These are phyloP conservation scores for Lynx canadensis DNA, from an alignment of 2,113 vertebrate genomes.

Conservation along the genomic window DNA sequence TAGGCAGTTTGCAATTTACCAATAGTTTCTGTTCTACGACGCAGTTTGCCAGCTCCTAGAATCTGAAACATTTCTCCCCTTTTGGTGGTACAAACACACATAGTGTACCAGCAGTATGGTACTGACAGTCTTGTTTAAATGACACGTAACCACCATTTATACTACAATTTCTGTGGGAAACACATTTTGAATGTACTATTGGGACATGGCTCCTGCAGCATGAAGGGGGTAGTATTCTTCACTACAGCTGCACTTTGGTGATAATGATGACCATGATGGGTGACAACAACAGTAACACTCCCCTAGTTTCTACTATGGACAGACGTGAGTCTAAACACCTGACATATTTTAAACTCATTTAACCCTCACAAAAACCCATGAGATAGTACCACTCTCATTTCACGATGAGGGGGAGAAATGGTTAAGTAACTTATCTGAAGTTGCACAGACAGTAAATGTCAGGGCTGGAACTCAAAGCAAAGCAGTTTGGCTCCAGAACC, in stretches of 20 bases:
- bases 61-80: constrained; percentile 27
- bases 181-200: constrained; percentile 2
- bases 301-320: background rate
- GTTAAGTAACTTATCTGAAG: background rate
- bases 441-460: background rate
- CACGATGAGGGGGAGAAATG: background rate
- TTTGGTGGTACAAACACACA: constrained; percentile 2
- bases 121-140: background rate
- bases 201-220: background rate
- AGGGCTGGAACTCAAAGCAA: constrained; percentile 19
- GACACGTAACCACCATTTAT: background rate
- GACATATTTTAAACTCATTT: constrained; percentile 46
- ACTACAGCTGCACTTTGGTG: background rate
- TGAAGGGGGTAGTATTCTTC: background rate
- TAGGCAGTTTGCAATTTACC: constrained; percentile 10
- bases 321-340: background rate
- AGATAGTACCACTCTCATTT: constrained; percentile 21
- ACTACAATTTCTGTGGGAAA: background rate
- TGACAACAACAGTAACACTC: background rate
- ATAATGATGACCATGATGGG: background rate
- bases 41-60: constrained; percentile 8
- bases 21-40: constrained; percentile 16
- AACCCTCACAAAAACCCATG: background rate
- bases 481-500: background rate
- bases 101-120: background rate